phyloP scores from a whole-genome alignment of 1,140 invertebrate species.

The Drosophila ficusphila region DNA sequence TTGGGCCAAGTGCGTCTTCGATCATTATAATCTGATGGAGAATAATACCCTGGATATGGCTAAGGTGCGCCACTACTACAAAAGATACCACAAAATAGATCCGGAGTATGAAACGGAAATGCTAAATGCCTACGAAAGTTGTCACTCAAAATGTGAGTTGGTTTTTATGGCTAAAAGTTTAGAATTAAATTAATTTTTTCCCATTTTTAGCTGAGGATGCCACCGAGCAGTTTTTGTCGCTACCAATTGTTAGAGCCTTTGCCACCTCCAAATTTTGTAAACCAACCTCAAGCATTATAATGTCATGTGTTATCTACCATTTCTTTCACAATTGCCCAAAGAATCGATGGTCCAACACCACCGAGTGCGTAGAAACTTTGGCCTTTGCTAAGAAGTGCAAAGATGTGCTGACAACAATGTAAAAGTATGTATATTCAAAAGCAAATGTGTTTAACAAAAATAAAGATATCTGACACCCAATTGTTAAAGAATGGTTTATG shows the following conservation, averaged over 20 bases:
- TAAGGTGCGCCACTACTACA: constrained; percentile 53
- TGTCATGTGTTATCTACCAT: constrained; percentile 62
- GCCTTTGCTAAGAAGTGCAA: constrained; percentile 66
- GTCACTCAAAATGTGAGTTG: constrained; percentile 56
- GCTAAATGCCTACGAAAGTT: constrained; percentile 54
- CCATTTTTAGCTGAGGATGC: constrained; percentile 43
- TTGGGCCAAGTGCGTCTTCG: constrained; percentile 68
- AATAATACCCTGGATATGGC: constrained; percentile 51
- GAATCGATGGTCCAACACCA: constrained; percentile 63
- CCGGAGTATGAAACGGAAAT: constrained; percentile 70
- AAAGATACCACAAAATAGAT: constrained; percentile 38
- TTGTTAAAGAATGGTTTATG: too few species aligned
- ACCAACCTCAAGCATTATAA: constrained; percentile 53
- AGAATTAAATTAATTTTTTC: background rate
- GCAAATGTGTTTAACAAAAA: background rate
- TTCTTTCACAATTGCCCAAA: constrained; percentile 69
- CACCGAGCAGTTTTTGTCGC: constrained; percentile 38
- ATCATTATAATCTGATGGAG: constrained; percentile 55
- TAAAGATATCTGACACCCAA: background rate
- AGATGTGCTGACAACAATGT: constrained; percentile 69
- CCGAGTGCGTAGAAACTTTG: constrained; percentile 60
- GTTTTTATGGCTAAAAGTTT: background rate
- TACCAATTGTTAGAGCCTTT: constrained; percentile 41
- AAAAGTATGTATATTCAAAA: background rate
- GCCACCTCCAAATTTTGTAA: constrained; percentile 34